Base-by-base conservation (phyloP, 2,113 vertebrate species). In the Capra hircus region DNA sequence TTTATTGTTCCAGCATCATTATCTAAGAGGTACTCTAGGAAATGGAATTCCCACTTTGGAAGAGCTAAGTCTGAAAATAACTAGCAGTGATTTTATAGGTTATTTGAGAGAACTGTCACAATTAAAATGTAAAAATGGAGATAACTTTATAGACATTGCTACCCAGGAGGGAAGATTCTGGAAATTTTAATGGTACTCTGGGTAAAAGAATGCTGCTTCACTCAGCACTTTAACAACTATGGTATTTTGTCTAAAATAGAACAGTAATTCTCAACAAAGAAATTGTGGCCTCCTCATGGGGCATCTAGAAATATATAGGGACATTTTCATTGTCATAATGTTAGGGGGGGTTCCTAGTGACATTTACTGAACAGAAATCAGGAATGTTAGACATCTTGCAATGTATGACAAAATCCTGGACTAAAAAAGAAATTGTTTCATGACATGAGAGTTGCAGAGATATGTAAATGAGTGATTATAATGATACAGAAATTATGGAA, bases 1-100 rank as follows among this genome's bases (percentile, higher is more conserved):
- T 30, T 88, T 15, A 90, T 64, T 28, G 7, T 92, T 62, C 23
- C 4, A 90, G 60, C 4, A 90, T 81, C 28, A 93, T 21, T 94
- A 77, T 19, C 7, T 95, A 71, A 92, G 62, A 95, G 14, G 25
- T 74, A 40, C 9, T 81, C 52, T 57, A 17, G 14, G 3, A 84
- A 96, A 90, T 71, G 13, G 5, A 36, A 62, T 92, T 96, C 50
- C 6, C 13, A 84, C 77, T 95, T 97, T 90, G n/a, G 36, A 91
- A 59, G 36, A 86, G 15, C 14, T 89, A 93, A 87, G 10, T 78
- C 30, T 95, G 57, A 97, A 93, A 95, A 82, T 90, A 94, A 64
- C 6, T 78, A 71, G 27, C 83, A 50, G n/a, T 87, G 7, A 50
- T 80, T 96, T 96, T 90, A 71, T 30, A 27, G 59, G 11, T 45